Evolutionary conservation across 2,113 vertebrate genomes (phyloP).

Genomic region (Clinocottus analis): DNA sequence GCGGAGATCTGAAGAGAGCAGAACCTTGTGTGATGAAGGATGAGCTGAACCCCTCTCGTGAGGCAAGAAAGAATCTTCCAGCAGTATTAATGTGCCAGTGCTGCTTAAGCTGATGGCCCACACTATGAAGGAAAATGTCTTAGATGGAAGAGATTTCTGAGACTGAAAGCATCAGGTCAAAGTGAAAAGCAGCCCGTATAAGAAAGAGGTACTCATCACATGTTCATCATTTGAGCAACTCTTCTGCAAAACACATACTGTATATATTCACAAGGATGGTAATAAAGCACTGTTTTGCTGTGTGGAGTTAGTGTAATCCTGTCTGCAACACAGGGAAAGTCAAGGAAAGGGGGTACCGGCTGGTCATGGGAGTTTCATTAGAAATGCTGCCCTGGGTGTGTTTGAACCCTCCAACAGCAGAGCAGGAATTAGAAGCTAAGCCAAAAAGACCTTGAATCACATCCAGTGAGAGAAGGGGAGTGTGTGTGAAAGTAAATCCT

Average conservation of each 20-base stretch:
- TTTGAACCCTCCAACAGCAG: constrained; percentile 77
- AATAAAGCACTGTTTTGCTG: constrained; percentile 49
- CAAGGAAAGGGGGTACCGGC: constrained; percentile 60
- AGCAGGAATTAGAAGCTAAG: constrained; percentile 82
- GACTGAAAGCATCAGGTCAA: constrained; percentile 55
- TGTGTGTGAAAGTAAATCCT: constrained; percentile 81
- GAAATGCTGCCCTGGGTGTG: constrained; percentile 74
- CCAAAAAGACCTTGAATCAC: constrained; percentile 83
- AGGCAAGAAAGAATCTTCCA: constrained; percentile 63
- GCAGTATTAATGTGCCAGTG: constrained; percentile 67
- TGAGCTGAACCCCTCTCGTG: constrained; percentile 60
- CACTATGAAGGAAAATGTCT: constrained; percentile 54
- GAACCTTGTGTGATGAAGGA: constrained; percentile 62
- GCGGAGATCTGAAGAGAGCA: constrained; percentile 55
- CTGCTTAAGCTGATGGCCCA: constrained; percentile 65
- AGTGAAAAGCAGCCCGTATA: constrained; percentile 28
- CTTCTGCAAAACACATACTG: constrained; percentile 49
- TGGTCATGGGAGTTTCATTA: constrained; percentile 81
- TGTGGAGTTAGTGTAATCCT: constrained; percentile 71
- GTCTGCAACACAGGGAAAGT: constrained; percentile 61
- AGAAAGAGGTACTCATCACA: constrained; percentile 34
- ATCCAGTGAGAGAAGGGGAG: constrained; percentile 73
- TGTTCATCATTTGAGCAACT: constrained; percentile 37
- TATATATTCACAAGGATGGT: constrained; percentile 50
- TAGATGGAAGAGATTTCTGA: constrained; percentile 59